These are phyloP conservation scores for Drosophila multiciliata DNA, from an alignment of 2,888 invertebrate genomes.

Conservation along the genomic window DNA sequence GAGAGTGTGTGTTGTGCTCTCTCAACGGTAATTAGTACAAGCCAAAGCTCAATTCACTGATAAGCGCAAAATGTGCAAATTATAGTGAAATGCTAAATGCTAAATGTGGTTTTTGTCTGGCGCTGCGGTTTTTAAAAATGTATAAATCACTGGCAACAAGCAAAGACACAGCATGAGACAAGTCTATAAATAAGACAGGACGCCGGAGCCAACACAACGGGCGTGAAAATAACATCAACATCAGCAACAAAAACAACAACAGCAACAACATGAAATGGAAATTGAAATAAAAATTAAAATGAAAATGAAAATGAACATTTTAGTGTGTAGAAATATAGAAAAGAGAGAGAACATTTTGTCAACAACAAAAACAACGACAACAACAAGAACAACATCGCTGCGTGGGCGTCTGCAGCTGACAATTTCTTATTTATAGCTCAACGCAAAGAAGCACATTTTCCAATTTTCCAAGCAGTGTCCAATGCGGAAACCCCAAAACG, in stretches of 20 bases:
- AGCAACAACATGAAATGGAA: constrained; percentile 39
- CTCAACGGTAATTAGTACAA: constrained; percentile 42
- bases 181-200: constrained; percentile 80
- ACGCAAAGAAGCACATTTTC: constrained; percentile 29
- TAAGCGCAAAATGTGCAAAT: constrained; percentile 36
- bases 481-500: constrained; percentile 50
- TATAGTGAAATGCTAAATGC: constrained; percentile 4
- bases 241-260: constrained; percentile 18
- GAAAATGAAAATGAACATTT: constrained; percentile 38
- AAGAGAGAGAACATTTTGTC: constrained; percentile 53
- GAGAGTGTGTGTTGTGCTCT: neutral
- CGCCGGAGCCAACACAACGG: constrained; percentile 38
- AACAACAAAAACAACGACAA: constrained; percentile 2
- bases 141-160: constrained; percentile 82
- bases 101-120: constrained; percentile 15
- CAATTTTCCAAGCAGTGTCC: constrained; percentile 40
- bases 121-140: constrained; percentile 81
- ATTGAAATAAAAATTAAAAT: constrained; percentile 35
- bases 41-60: constrained; percentile 36
- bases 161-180: constrained; percentile 83
- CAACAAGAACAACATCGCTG: constrained; percentile 31
- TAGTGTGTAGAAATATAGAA: constrained; percentile 4
- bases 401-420: constrained; percentile 80
- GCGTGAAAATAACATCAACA: constrained; percentile 67
- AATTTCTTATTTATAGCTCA: constrained; percentile 73